Conservation (phyloP, 2,113 vertebrate genomes). For the Anser cygnoides region DNA sequence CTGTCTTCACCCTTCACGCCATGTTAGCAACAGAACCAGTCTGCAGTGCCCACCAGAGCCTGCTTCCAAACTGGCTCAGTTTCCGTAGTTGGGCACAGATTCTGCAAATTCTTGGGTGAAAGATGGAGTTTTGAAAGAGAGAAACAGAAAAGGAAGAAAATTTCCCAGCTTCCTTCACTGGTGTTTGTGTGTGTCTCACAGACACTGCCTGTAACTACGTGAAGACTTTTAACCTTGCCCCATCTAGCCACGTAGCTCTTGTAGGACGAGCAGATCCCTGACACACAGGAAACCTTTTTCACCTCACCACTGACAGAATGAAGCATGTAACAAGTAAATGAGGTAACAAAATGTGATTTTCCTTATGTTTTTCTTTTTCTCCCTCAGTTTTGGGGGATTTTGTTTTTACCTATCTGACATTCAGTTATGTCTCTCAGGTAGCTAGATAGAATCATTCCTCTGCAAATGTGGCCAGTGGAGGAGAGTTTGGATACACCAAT, state of each 20-base stretch:
- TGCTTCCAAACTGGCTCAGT: not conserved
- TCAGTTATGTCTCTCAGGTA: not conserved
- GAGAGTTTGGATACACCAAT: not conserved
- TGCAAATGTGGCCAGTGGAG: not conserved
- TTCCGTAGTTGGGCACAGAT: not conserved
- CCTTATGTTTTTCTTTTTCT: not conserved
- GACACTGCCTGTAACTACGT: not conserved
- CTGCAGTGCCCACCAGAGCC: too few relatives aligned
- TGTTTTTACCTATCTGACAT: not conserved
- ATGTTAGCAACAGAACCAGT: not conserved
- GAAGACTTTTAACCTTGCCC: not conserved
- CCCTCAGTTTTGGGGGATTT: not conserved
- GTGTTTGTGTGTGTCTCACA: not conserved
- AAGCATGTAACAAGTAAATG: not conserved
- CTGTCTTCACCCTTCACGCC: not conserved
- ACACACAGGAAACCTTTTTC: not conserved
- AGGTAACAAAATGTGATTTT: not conserved
- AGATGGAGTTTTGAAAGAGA: not conserved
- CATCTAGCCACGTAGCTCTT: not conserved
- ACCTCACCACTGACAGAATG: not conserved
- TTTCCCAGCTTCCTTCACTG: not conserved
- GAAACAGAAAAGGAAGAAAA: not conserved
- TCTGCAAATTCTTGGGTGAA: not conserved
- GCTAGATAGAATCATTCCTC: not conserved
- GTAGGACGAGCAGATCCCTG: not conserved